phyloP scores from a whole-genome alignment of 2,888 invertebrate genomes.

The Calephelis perditalis region DNA sequence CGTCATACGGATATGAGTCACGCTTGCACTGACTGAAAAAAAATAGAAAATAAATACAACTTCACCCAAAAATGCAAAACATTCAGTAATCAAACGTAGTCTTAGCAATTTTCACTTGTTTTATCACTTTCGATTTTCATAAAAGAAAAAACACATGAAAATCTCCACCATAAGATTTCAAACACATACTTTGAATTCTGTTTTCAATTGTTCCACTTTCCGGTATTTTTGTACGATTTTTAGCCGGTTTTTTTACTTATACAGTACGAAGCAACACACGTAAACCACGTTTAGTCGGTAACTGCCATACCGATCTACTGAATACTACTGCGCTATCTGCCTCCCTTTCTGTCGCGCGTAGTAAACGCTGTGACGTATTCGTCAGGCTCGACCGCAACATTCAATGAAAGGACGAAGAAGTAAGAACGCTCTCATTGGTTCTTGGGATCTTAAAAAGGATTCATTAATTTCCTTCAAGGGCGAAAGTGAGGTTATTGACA shows the following conservation, averaged over 20 bases:
- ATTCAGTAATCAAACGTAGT: conserved; percentile 35
- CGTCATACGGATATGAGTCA: not conserved
- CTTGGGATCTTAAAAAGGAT: conserved; percentile 14
- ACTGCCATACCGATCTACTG: conserved; percentile 39
- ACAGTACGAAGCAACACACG: conserved; percentile 38
- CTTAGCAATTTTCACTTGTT: conserved; percentile 64
- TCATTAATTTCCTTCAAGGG: conserved; percentile 15
- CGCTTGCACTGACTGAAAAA: not conserved
- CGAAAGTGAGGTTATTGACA: conserved; percentile 15
- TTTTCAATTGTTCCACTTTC: not conserved
- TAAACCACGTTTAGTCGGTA: conserved; percentile 48
- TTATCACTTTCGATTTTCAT: conserved; percentile 17
- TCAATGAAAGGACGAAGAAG: conserved; percentile 56
- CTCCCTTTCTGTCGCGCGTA: conserved; percentile 38
- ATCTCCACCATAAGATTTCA: not conserved
- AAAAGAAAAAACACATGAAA: conserved; percentile 4
- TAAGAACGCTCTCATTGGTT: conserved; percentile 22
- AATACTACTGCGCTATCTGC: conserved; percentile 26
- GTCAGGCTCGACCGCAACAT: conserved; percentile 51
- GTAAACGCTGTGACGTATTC: conserved; percentile 58
- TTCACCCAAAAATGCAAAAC: conserved; percentile 16
- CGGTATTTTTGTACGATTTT: not conserved
- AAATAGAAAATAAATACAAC: conserved; percentile 17
- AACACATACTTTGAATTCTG: not conserved
- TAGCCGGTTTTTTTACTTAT: not conserved